These are phyloP conservation scores for Galaxias olidus DNA, from an alignment of 2,797 vertebrate species.

Conservation along the genomic window DNA sequence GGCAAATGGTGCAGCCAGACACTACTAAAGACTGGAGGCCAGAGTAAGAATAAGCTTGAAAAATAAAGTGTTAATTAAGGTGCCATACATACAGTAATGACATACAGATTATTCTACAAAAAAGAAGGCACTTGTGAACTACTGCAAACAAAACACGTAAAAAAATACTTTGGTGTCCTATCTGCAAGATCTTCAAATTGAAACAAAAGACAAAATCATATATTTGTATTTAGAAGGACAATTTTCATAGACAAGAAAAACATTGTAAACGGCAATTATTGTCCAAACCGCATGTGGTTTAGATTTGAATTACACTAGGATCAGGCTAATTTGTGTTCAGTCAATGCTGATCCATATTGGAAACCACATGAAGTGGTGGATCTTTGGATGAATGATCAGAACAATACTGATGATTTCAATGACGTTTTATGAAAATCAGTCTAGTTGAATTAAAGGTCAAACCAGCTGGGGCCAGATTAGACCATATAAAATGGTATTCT, in stretches of 20 bases:
- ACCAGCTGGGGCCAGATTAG: constrained; percentile 28
- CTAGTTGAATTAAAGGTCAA: constrained; percentile 28
- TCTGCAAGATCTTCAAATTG: constrained; percentile 34
- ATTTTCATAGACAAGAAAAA: constrained; percentile 42
- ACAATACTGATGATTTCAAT: constrained; percentile 47
- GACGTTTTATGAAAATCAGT: constrained; percentile 20
- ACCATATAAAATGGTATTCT: neutral
- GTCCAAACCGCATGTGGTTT: constrained; percentile 22
- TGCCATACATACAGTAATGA: constrained; percentile 5
- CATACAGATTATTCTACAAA: constrained; percentile 44
- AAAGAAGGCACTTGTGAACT: constrained; percentile 54
- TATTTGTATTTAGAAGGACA: constrained; percentile 31
- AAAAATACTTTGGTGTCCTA: constrained; percentile 54
- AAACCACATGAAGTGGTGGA: constrained; percentile 69
- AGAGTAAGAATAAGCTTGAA: neutral
- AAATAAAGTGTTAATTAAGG: neutral
- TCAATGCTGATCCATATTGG: constrained; percentile 36
- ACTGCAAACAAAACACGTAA: constrained; percentile 48
- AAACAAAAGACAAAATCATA: constrained; percentile 29
- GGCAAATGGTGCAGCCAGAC: neutral
- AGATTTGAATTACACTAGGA: constrained; percentile 19
- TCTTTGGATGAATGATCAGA: constrained; percentile 56
- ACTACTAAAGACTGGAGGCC: neutral
- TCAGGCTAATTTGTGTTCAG: constrained; percentile 28
- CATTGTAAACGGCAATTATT: constrained; percentile 40